Evolutionary conservation across 2,888 invertebrate genomes (phyloP).

Genomic region (Drosophila putrida): DNA sequence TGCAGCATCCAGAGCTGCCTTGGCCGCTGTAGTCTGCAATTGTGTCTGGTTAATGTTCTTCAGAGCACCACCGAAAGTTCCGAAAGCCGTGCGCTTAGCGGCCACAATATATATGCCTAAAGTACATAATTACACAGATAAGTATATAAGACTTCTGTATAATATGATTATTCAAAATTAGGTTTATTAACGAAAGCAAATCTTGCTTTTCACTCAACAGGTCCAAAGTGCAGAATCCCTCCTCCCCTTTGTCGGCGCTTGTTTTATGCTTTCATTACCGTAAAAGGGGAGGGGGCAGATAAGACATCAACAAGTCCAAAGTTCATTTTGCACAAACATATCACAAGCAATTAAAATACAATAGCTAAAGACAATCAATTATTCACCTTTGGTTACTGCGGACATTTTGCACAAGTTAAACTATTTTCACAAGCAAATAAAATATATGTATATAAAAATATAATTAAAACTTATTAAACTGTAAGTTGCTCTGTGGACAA

Average conservation of each 20-base stretch:
- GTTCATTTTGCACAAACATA: conserved; percentile 51
- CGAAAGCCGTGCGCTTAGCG: conserved; percentile 98
- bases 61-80: conserved; percentile 95
- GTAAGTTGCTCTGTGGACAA: conserved; percentile 8
- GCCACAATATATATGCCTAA: conserved; percentile 96
- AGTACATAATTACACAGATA: conserved; percentile 7
- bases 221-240: conserved; percentile 50
- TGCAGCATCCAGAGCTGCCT: conserved; percentile 92
- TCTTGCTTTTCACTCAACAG: conserved; percentile 41
- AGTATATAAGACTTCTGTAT: conserved; percentile 4
- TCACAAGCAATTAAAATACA: conserved; percentile 12
- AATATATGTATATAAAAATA: conserved; percentile 13
- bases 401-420: conserved; percentile 70
- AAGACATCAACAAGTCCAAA: conserved; percentile 70
- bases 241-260: conserved; percentile 12
- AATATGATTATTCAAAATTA: conserved; percentile 43
- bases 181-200: conserved; percentile 31
- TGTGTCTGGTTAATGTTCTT: conserved; percentile 91
- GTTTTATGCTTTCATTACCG: not conserved
- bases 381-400: conserved; percentile 80
- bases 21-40: conserved; percentile 92
- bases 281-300: conserved; percentile 36
- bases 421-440: conserved; percentile 2
- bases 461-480: conserved; percentile 12
- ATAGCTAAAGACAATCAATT: conserved; percentile 2